Evolutionary conservation across 2,888 invertebrate species (phyloP), one percentile per base, ranked within the genome.

Genomic region (Mythimna albipuncta): DNA sequence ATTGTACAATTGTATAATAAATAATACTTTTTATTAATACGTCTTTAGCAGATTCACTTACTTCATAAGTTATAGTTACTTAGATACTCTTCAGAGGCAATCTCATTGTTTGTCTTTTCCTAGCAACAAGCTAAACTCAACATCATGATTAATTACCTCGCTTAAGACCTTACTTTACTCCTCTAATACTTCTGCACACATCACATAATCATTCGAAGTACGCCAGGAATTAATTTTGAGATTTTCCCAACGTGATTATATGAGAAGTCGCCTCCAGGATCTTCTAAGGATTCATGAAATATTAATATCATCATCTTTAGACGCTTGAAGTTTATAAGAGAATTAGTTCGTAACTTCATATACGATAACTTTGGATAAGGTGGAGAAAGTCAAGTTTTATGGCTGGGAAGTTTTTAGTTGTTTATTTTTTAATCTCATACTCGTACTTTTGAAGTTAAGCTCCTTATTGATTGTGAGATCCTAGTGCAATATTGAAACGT

Each of bases 271-370:
- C 63, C 55, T 62, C 58, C 55, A 63, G 35, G 63, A 77, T 73
- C 57, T 72, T 59, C 64, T 57, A 70, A 21, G 52, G 62, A 67
- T 83, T 83, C 75, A 83, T 85, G 72, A 80, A 84, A 84, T 83
- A 77, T 83, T 80, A 75, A 85, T 83, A 55, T 61, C 50, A 69
- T 35, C 50, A 57, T 80, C 61, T 75, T 73, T 67, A 66, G 75
- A 65, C 57, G 67, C 68, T 64, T 65, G 19, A 63, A 81, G 84
- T 76, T 83, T 62, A 55, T 69, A 73, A 81, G 74, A 81, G 76
- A 83, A 78, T 81, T 72, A 73, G 78, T 81, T 75, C 16, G 44
- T 32, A 77, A 83, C 66, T 79, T 69, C 70, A 54, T 77, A 50
- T 16, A 32, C 52, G 66, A 72, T 75, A 69, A 78, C 57, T 64